These are phyloP conservation scores for Reticulitermes speratus DNA, from an alignment of 1,140 invertebrate genomes.

Conservation along the genomic window DNA sequence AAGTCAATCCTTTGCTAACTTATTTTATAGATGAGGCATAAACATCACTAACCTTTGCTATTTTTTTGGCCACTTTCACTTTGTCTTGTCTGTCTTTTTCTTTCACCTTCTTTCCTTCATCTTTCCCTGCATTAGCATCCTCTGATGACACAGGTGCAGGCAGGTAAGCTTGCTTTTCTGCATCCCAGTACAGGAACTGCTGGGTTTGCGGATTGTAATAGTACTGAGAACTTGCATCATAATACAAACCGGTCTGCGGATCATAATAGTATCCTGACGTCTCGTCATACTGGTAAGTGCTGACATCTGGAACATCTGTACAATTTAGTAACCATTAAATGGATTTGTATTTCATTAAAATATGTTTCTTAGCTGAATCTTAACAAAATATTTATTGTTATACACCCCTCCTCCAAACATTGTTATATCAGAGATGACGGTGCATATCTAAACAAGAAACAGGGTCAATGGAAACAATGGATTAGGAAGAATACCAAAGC, in stretches of 20 bases:
- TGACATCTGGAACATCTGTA: constrained; percentile 81
- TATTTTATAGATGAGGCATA: too few relatives aligned
- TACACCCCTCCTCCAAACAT: too few relatives aligned
- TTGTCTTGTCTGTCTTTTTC: constrained; percentile 71
- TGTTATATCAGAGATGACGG: too few relatives aligned
- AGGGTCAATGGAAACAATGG: too few relatives aligned
- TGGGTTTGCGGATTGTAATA: constrained; percentile 88
- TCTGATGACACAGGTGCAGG: constrained; percentile 54
- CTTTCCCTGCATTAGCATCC: constrained; percentile 39
- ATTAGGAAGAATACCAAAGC: too few relatives aligned
- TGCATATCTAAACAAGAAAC: too few relatives aligned
- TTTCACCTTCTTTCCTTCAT: constrained; percentile 38
- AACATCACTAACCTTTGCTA: constrained; percentile 73
- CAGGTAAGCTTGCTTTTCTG: constrained; percentile 75
- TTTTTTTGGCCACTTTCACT: constrained; percentile 96
- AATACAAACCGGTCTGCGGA: constrained; percentile 88
- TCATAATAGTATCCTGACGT: constrained; percentile 97
- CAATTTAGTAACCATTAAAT: constrained; percentile 12
- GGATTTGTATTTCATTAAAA: neutral
- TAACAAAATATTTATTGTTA: too few relatives aligned
- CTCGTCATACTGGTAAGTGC: constrained; percentile 92
- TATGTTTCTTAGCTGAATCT: too few relatives aligned
- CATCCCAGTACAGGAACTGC: constrained; percentile 96
- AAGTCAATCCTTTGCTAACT: too few relatives aligned
- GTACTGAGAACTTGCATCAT: constrained; percentile 92